These are phyloP conservation scores for Lasioglossum leucozonium DNA, from an alignment of 2,888 invertebrate genomes.

Conservation along the genomic window DNA sequence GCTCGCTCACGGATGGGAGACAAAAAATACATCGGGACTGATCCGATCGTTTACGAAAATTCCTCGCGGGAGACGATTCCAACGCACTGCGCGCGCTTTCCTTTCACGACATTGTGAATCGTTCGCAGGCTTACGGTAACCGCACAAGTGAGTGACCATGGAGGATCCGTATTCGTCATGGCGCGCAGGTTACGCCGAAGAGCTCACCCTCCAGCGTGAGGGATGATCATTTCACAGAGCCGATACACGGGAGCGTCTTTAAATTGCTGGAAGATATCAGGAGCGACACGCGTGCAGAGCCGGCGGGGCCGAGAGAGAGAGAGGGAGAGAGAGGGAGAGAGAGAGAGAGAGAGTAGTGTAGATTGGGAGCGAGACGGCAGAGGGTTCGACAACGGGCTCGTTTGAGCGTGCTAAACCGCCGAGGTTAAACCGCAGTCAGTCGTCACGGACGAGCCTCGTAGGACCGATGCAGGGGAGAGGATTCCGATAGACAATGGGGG, in stretches of 20 bases:
- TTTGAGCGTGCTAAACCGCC: slow-evolving; percentile 81
- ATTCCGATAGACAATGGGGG: slow-evolving; percentile 80
- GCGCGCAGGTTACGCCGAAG: slow-evolving; percentile 6
- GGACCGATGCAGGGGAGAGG: slow-evolving; percentile 60
- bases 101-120: neutral
- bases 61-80: no score
- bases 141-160: neutral
- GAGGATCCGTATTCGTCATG: neutral
- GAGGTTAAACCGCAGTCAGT: slow-evolving; percentile 82
- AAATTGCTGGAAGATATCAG: slow-evolving; percentile 47
- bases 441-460: slow-evolving; percentile 74
- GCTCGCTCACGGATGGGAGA: no score
- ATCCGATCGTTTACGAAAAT: no score
- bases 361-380: slow-evolving; percentile 24
- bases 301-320: neutral
- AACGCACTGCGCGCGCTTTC: neutral
- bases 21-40: no score
- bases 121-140: neutral
- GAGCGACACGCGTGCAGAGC: slow-evolving; percentile 32
- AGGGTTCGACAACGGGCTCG: slow-evolving; percentile 79
- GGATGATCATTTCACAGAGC: slow-evolving; percentile 34
- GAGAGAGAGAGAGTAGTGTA: neutral
- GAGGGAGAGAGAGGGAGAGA: no score
- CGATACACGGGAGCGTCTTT: slow-evolving; percentile 26
- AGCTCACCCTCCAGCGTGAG: neutral